Base-by-base conservation (phyloP, 2,797 vertebrate species). In the Microcaecilia unicolor region DNA sequence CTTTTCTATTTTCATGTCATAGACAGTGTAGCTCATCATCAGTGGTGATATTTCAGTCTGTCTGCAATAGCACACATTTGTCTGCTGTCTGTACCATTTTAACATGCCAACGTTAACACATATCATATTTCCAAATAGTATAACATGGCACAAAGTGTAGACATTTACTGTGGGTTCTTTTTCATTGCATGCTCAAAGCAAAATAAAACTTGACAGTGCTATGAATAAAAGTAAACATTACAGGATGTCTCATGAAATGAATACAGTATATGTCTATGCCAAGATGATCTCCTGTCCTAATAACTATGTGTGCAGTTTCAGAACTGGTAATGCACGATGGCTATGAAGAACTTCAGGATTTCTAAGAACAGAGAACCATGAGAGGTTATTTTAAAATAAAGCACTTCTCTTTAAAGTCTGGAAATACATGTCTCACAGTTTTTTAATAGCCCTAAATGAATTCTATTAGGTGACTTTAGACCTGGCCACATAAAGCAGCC, bases 201-300 rank as follows among this genome's bases (percentile, higher is more conserved):
- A 31, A 4, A 7, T 32, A 9, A 30, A 18, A 44, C 15, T n/a
- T 37, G 15, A n/a, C n/a, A 7, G 8, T 8, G 10, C 10, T 45
- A 28, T 37, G 18, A 29, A 47, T 31, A 20, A 33, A 28, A 13
- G 28, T 6, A 35, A 32, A 43, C 28, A 15, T 27, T 47, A 32
- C 25, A 19, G 43, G 17, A 19, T 24, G 25, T 25, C n/a, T 18
- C 32, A 42, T 51, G 25, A 25, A 45, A 38, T 15, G 53, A 8
- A 40, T 34, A 31, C 9, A 13, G 5, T 17, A 28, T n/a, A n/a
- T n/a, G n/a, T n/a, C n/a, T n/a, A n/a, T n/a, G 27, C 19, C 21
- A 26, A 35, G 30, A 13, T 31, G 10, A 20, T 13, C 22, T 16
- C 11, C 25, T 3, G 17, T n/a, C n/a, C 5, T 48, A 4, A 13